Base-by-base conservation (phyloP, 2,113 vertebrate species). In the Bungarus multicinctus region DNA sequence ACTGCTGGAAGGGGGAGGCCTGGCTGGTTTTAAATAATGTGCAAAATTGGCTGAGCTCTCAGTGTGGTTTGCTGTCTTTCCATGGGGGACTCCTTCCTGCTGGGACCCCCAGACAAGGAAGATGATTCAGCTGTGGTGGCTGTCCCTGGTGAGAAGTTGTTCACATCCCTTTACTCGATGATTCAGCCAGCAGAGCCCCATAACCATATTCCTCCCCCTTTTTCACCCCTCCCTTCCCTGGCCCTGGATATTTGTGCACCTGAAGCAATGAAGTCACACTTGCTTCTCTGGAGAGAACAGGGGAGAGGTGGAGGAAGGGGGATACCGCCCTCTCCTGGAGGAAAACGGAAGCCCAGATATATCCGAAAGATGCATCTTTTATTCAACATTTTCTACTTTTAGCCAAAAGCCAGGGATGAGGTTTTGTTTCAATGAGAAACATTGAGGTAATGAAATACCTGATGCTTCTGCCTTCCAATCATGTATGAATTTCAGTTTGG, bases 11-110 rank as follows among this genome's bases (percentile, higher is more conserved):
- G 95, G 94, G 87, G 95, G 94, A 64, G 96, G 95, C 94, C 95
- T 95, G 90, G 90, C 93, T 54, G 94, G 96, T 95, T 97, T 96
- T 96, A 97, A 97, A 97, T 96, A 97, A 96, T 91, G 96, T 90
- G 95, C 96, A 1, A 95, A 96, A 96, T 96, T 96, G 96, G 95
- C 88, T 92, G 87, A 93, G 93, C 92, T 95, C 87, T 92, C 93
- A 45, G 88, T 96, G 96, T 23, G 96, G 96, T 97, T 97, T 97
- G 96, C 85, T 91, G 69, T 89, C 93, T 93, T 96, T 96, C 95
- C 94, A 94, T 64, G 55, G 4, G 95, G 96, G 96, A 95, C 93
- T 95, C 95, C 94, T 94, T 55, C 34, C 93, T 90, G 92, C 74
- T 86, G 89, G 92, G 92, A 93, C 89, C 93, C 81, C 92, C 88